Evolutionary conservation across 2,797 vertebrate species (phyloP), one percentile per base, ranked within the genome.

Genomic region (Xiphophorus birchmanni): DNA sequence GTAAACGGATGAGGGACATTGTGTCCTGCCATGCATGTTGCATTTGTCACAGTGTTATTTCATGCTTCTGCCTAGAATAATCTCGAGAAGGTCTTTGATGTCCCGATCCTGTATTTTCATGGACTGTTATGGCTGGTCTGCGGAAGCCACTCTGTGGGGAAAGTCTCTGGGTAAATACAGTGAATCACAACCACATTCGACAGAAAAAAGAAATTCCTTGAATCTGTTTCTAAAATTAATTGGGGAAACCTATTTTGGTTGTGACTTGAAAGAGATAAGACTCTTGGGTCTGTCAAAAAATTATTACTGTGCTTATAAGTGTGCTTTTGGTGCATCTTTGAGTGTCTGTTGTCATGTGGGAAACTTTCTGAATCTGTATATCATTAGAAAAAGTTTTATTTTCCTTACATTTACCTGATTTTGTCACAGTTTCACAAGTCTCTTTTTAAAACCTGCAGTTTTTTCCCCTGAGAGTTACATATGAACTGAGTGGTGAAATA

Each of bases 31-130:
- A 92, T 91, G 90, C 88, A 54, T 82, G 82, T 87, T 89, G 91
- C 90, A 56, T 93, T 94, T 93, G 91, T 93, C 94, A 89, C 93
- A 90, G 89, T 92, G 92, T 92, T 91, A 93, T 93, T 95, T 93
- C 93, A 94, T 89, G 94, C 93, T 91, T 81, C 92, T 91, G 93
- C 92, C 88, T 88, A 89, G 87, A 93, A 92, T 84, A 74, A 91
- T 90, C 88, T 84, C 13, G 47, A 65, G 75, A 74, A 63, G n/a
- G 37, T 74, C 91, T 94, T 94, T 94, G 89, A 94, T 78, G 92
- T 93, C 60, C 45, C 75, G 79, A 86, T 85, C 85, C 72, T 21
- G 81, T 72, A 8, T 87, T 88, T 90, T 89, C 85, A 86, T 74
- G 88, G 74, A 72, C 82, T 47, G 88, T 87, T 82, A 81, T 80